A percentile compares a stretch with the other conserved stretches of the same genome.
Conservation (phyloP, 2,113 vertebrate genomes). For the Craseonycteris thonglongyai region DNA sequence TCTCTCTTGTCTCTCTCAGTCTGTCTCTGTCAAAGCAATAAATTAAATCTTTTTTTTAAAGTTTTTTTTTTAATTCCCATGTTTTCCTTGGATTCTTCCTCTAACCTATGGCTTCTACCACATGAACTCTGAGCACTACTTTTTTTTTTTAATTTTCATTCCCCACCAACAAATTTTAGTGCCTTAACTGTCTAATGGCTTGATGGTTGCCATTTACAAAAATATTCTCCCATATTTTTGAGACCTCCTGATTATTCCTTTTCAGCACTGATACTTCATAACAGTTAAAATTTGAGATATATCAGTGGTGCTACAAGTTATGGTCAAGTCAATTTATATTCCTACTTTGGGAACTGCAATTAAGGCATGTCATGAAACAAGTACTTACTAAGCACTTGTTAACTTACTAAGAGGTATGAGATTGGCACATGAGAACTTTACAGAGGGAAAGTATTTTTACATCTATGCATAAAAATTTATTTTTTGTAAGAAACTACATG, state of each 20-base stretch:
- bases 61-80: neutral
- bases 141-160: slow-evolving; percentile 27
- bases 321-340: neutral
- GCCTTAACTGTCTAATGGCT: neutral
- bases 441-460: neutral
- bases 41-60: too few relatives aligned
- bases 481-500: neutral
- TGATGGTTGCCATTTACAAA: neutral
- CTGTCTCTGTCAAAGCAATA: too few relatives aligned
- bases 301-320: neutral
- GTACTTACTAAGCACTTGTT: neutral
- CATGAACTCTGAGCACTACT: neutral
- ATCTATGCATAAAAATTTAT: neutral
- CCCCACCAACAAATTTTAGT: neutral
- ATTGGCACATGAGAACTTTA: neutral
- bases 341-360: neutral
- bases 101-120: neutral
- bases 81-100: neutral
- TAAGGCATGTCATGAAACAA: neutral
- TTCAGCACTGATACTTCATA: neutral
- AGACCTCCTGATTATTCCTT: neutral
- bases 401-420: neutral
- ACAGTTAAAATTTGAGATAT: slow-evolving; percentile 31
- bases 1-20: too few relatives aligned
- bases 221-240: neutral